Conservation (phyloP, 1,140 invertebrate genomes). For the Zaprionus capensis region DNA sequence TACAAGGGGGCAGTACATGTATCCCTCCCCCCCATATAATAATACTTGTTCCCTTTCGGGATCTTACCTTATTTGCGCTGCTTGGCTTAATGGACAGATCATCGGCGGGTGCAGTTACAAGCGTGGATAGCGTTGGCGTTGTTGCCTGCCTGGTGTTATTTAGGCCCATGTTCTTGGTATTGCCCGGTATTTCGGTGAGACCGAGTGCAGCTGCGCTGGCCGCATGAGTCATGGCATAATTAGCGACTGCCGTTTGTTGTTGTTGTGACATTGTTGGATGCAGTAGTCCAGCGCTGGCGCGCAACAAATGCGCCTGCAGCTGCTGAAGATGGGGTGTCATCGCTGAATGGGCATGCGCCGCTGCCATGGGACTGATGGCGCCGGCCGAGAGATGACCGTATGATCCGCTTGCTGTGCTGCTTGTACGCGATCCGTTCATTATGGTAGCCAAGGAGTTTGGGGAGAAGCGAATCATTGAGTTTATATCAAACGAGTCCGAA, state of each 20-base stretch:
- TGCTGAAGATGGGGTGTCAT: conserved; percentile 90
- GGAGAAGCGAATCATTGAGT: conserved; percentile 97
- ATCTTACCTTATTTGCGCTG: conserved; percentile 8
- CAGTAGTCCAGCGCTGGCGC: conserved; percentile 87
- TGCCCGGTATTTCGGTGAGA: conserved; percentile 41
- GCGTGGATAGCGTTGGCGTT: conserved; percentile 37
- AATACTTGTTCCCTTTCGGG: too few relatives aligned
- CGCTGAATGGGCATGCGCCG: conserved; percentile 87
- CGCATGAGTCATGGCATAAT: conserved; percentile 83
- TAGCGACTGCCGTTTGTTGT: conserved; percentile 84
- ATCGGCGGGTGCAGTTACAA: conserved; percentile 18
- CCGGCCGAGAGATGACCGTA: conserved; percentile 97
- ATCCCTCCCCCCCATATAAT: too few relatives aligned
- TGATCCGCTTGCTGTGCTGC: conserved; percentile 93
- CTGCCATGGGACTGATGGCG: conserved; percentile 83
- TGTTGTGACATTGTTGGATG: conserved; percentile 85
- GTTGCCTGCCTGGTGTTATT: conserved; percentile 30
- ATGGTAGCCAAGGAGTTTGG: conserved; percentile 96
- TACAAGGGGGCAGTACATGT: too few relatives aligned
- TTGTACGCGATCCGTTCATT: conserved; percentile 93
- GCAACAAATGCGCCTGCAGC: conserved; percentile 90
- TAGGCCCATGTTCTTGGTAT: conserved; percentile 40
- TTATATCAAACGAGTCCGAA: conserved; percentile 96
- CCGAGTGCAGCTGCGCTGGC: conserved; percentile 44
- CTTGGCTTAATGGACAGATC: conserved; percentile 18